phyloP scores from a whole-genome alignment of 2,113 vertebrate genomes.

The Gymnogyps californianus region DNA sequence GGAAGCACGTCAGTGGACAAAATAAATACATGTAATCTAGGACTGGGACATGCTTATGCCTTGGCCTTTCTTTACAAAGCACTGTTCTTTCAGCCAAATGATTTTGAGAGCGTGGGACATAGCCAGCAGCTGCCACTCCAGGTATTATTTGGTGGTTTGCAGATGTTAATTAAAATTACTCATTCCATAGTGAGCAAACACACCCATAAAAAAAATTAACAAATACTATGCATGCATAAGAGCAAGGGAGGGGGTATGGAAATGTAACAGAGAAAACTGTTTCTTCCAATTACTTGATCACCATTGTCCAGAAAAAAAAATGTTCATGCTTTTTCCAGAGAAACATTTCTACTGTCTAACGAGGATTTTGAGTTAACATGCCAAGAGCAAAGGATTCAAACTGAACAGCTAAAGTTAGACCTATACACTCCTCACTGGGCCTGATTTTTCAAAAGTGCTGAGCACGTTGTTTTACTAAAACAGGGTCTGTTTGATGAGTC shows the following conservation, averaged over 20 bases:
- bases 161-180: neutral
- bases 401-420: neutral
- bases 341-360: neutral
- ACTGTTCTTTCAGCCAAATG: neutral
- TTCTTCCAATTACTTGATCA: neutral
- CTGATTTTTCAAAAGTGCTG: neutral
- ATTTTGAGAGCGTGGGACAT: neutral
- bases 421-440: neutral
- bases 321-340: neutral
- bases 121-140: neutral
- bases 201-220: neutral
- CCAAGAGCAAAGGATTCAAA: neutral
- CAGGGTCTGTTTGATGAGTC: neutral
- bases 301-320: neutral
- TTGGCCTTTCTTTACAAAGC: neutral
- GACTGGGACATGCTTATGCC: neutral
- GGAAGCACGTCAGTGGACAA: neutral
- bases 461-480: neutral
- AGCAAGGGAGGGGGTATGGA: neutral
- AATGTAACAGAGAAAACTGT: neutral
- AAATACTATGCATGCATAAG: neutral
- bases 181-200: neutral
- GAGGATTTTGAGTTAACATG: neutral
- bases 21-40: neutral
- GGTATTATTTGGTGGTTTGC: neutral